Conservation (phyloP, 64 coral and sea anemone genomes). For the Montipora sp. region DNA sequence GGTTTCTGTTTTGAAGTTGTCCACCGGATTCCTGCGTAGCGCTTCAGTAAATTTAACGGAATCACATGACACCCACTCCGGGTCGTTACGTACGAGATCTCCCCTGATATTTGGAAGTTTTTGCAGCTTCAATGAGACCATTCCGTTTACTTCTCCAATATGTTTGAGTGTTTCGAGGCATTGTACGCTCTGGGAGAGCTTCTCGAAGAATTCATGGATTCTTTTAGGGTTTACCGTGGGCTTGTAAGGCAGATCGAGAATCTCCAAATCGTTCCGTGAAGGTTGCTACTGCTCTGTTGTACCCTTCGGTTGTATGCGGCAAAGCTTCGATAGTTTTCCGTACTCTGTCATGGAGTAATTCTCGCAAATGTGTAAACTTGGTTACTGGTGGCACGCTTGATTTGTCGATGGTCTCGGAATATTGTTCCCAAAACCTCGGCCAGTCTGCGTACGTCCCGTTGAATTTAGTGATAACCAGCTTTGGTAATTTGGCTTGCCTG, state of each 20-base stretch:
- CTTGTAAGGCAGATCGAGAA: background rate
- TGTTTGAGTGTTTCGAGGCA: background rate
- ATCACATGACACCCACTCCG: background rate
- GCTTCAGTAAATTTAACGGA: background rate
- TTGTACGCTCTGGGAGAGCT: background rate
- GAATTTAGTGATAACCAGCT: background rate
- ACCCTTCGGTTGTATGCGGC: background rate
- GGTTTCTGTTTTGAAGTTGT: background rate
- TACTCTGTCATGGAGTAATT: background rate
- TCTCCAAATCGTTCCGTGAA: background rate
- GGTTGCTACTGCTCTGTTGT: slow-evolving; percentile 13
- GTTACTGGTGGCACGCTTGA: background rate
- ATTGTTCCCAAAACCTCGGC: background rate
- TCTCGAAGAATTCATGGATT: background rate
- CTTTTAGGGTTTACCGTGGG: background rate
- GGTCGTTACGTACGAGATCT: background rate
- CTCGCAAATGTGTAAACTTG: too few species aligned
- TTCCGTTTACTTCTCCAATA: background rate
- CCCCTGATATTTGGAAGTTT: background rate
- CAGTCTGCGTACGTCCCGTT: background rate
- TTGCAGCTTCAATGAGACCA: background rate
- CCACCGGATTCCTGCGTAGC: background rate
- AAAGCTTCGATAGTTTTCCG: background rate
- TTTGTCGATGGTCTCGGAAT: background rate
- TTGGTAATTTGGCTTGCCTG: background rate